Percentiles rank a stretch among this genome's conserved stretches.
Conservation (phyloP, 2,113 vertebrate species). For the Pheucticus melanocephalus region DNA sequence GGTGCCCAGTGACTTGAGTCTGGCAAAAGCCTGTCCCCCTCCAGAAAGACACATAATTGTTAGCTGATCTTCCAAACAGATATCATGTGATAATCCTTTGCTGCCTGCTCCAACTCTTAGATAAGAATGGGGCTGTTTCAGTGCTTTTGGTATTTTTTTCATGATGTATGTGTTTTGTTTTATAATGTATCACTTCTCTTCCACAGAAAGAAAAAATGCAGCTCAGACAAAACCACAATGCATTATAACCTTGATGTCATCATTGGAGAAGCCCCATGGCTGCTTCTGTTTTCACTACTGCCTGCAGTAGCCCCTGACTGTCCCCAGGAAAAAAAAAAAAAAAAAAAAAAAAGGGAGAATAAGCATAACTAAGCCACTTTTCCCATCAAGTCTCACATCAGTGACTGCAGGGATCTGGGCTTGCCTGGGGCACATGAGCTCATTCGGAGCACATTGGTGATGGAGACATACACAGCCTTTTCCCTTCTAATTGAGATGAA, state of each 20-base stretch:
- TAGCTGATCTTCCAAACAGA: background rate
- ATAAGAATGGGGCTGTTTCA: background rate
- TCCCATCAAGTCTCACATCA: background rate
- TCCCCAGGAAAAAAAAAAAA: background rate
- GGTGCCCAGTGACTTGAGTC: background rate
- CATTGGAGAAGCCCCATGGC: accelerated
- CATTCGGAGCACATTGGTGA: background rate
- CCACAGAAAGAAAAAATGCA: background rate
- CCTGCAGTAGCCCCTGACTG: background rate
- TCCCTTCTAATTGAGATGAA: background rate
- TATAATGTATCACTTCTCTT: background rate
- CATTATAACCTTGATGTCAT: background rate
- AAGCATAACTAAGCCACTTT: background rate
- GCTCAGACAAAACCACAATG: background rate
- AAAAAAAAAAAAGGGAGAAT: background rate
- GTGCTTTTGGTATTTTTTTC: background rate
- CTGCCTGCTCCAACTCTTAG: background rate
- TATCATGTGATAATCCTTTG: background rate
- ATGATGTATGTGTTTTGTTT: background rate
- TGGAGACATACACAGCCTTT: background rate
- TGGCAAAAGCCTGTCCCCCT: background rate
- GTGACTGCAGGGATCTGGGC: background rate
- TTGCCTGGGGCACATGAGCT: background rate
- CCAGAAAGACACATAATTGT: background rate
- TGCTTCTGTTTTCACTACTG: background rate